Percentiles rank a stretch among this genome's conserved stretches.
phyloP scores from a whole-genome alignment of 92 coral and sea anemone species.

The Palythoa caribaeorum region DNA sequence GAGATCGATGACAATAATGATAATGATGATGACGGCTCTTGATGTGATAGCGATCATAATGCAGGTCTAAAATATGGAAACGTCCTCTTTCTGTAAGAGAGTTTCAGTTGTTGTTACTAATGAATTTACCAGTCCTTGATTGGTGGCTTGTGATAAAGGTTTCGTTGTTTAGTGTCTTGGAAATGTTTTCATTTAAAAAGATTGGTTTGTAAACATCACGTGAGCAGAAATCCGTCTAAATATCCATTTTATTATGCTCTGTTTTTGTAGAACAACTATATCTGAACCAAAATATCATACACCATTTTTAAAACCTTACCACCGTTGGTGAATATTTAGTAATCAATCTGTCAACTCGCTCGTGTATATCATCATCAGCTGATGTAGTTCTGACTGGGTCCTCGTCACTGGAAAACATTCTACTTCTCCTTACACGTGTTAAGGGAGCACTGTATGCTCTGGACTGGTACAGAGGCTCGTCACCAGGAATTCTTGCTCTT shows the following conservation, averaged over 20 bases:
- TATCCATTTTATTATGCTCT: too few species aligned
- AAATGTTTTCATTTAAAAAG: too few species aligned
- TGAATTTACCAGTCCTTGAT: too few species aligned
- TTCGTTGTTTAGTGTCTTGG: too few species aligned
- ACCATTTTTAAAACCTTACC: slow-evolving; percentile 29
- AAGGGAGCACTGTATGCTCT: slow-evolving; percentile 95
- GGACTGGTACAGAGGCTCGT: slow-evolving; percentile 85
- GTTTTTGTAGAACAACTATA: too few species aligned
- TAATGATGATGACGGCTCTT: too few species aligned
- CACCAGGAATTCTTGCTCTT: slow-evolving; percentile 72
- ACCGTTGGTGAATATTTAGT: slow-evolving; percentile 47
- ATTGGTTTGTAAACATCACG: too few species aligned
- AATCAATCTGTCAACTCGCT: slow-evolving; percentile 75
- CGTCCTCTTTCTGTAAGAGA: too few species aligned
- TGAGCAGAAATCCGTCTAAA: too few species aligned
- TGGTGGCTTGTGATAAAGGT: too few species aligned
- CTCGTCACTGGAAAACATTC: slow-evolving; percentile 63
- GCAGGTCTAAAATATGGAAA: too few species aligned
- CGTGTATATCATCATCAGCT: slow-evolving; percentile 77
- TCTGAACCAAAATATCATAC: background rate
- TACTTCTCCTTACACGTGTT: slow-evolving; percentile 70
- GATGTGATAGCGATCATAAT: background rate
- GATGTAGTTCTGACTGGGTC: slow-evolving; percentile 69
- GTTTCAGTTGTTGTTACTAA: too few species aligned
- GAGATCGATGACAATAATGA: background rate